Base-by-base conservation (phyloP, 2,888 invertebrate species). In the Phorcus lineatus region DNA sequence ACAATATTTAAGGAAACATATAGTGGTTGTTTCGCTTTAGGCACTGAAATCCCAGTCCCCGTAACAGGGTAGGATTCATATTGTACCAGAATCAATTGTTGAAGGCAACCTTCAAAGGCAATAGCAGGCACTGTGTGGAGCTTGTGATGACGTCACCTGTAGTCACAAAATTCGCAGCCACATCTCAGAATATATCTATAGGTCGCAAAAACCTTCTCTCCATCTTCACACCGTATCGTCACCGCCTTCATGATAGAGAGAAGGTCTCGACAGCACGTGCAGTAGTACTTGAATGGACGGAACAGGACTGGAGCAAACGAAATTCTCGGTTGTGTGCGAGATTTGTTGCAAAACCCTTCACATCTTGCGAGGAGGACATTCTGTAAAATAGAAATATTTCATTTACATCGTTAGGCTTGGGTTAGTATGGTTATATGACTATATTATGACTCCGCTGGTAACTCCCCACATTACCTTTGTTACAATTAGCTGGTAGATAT, bases 191-290 rank as follows among this genome's bases (percentile, higher is more conserved):
- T 87, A 62, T 86, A 86, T 40, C 87, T 79, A 57, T 87, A 87
- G 11, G 86, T 86, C 19, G 87, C 87, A 54, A 82, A 87, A 13
- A 82, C 83, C 16, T 66, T 53, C 24, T 81, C 76, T 0, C 82
- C 86, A 16, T 80, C 76, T 67, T 82, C 78, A 80, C 87, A 87
- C 28, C 81, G 66, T 16, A 87, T 75, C 0, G 81, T 36, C 16
- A 86, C 85, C 16, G 87, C 87, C 47, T 86, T 86, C 86, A 87
- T 86, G 62, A 87, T 83, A 28, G 87, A 87, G 55, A 86, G 75
- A 17, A 70, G 52, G 40, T 85, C 85, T n/a, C 82, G 74, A 62
- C 87, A 87, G 76, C 86, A 86, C 76, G 78, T 78, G 78, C 87
- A 86, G 28, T 77, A 74, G 62, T 87, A 84, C 19, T 77, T 82